These are phyloP conservation scores for Pogonognathellus flavescens DNA, from an alignment of 1,140 invertebrate genomes.

Conservation along the genomic window DNA sequence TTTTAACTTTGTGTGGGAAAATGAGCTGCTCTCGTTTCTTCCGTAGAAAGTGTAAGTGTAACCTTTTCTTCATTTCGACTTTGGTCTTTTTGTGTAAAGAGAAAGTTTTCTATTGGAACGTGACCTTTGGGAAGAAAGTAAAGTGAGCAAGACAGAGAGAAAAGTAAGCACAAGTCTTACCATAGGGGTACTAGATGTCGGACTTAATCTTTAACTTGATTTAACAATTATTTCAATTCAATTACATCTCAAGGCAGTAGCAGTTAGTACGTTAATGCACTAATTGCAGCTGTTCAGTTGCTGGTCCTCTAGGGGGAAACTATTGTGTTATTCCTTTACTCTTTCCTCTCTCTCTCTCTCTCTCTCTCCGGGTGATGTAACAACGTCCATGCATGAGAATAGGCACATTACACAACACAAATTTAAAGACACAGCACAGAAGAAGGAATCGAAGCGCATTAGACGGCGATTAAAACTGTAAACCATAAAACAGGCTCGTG, in stretches of 20 bases:
- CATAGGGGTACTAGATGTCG: neutral
- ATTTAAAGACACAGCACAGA: conserved; percentile 23
- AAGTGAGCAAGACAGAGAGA: neutral
- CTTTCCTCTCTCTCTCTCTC: neutral
- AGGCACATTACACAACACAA: neutral
- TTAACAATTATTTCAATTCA: conserved; percentile 43
- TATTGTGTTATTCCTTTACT: neutral
- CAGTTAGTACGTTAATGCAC: neutral
- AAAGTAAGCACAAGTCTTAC: neutral
- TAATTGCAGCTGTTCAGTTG: conserved; percentile 38
- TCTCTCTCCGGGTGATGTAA: neutral
- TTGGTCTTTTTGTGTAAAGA: conserved; percentile 37
- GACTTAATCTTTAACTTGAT: conserved; percentile 47
- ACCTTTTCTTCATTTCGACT: conserved; percentile 27
- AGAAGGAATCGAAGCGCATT: conserved; percentile 40
- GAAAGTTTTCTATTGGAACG: conserved; percentile 31
- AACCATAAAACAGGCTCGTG: neutral
- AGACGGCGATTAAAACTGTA: conserved; percentile 39
- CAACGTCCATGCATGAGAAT: neutral
- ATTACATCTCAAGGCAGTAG: conserved; percentile 16
- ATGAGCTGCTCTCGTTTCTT: conserved; percentile 40
- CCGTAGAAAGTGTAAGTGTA: conserved; percentile 23
- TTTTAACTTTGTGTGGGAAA: conserved; percentile 32
- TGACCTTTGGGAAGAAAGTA: conserved; percentile 28
- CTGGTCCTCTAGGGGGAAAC: neutral